Evolutionary conservation across 2,888 invertebrate genomes (phyloP).

Genomic region (Urechis unicinctus): DNA sequence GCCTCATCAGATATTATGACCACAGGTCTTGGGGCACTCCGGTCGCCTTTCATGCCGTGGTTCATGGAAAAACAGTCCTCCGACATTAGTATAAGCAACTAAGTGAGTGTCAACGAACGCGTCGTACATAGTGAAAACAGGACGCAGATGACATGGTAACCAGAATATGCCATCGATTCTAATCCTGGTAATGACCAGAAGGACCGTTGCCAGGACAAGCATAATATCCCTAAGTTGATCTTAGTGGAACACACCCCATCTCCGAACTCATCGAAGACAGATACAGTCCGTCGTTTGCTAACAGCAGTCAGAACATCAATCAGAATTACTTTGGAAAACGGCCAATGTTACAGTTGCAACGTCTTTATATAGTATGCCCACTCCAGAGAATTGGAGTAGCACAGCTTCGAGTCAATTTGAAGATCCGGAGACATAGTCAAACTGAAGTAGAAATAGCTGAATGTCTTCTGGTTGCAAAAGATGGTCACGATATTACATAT

Average conservation of each 20-base stretch:
- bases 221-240: neutral
- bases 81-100: constrained; percentile 8
- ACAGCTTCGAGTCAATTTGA: constrained; percentile 7
- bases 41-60: constrained; percentile 5
- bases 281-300: too few species aligned
- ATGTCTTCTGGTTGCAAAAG: constrained; percentile 3
- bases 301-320: neutral
- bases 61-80: constrained; percentile 4
- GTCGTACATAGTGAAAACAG: neutral
- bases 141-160: too few species aligned
- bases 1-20: neutral
- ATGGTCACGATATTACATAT: neutral
- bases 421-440: constrained; percentile 7
- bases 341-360: constrained; percentile 1
- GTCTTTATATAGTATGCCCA: constrained; percentile 7
- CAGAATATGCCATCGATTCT: neutral
- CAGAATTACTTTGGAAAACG: neutral
- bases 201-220: neutral
- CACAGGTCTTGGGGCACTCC: neutral
- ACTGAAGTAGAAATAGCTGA: constrained; percentile 15
- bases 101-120: neutral
- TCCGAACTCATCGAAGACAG: neutral
- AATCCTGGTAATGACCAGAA: neutral
- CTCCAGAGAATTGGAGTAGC: neutral
- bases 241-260: neutral